A percentile compares a stretch with the other conserved stretches of the same genome.
Evolutionary conservation across 2,113 vertebrate species (phyloP).

Genomic region (Eonycteris spelaea): DNA sequence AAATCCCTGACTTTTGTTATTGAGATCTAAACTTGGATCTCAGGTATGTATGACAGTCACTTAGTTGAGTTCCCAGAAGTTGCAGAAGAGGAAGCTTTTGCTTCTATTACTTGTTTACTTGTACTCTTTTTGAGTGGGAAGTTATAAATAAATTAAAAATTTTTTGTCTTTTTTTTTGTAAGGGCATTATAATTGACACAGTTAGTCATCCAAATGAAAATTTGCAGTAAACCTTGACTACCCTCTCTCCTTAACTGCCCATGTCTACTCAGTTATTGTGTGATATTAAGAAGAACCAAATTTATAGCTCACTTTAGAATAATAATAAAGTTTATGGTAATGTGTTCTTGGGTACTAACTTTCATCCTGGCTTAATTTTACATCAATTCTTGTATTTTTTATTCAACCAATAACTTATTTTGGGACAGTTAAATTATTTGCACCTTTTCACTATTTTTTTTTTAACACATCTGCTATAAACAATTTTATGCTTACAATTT

Average conservation of each 20-base stretch:
- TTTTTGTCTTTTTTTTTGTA: too few species aligned
- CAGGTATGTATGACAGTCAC: too few species aligned
- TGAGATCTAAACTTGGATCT: not conserved
- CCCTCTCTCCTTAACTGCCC: not conserved
- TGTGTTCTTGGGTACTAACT: not conserved
- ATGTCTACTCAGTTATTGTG: not conserved
- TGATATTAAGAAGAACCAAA: not conserved
- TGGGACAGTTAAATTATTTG: not conserved
- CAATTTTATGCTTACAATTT: not conserved
- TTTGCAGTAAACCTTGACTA: not conserved
- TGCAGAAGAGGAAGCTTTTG: not conserved
- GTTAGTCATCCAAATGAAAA: not conserved
- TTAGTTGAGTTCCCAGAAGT: not conserved
- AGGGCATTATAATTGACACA: not conserved
- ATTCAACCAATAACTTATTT: not conserved
- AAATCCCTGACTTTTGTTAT: not conserved
- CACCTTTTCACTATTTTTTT: not conserved
- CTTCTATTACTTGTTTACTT: not conserved
- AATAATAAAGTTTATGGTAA: not conserved
- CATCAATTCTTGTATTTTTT: not conserved
- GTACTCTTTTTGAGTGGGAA: not conserved
- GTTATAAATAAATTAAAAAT: not conserved
- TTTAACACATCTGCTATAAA: not conserved
- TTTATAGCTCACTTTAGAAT: not conserved
- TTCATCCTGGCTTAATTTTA: not conserved